Conservation (phyloP, 2,797 vertebrate genomes). For the Chelmon rostratus region DNA sequence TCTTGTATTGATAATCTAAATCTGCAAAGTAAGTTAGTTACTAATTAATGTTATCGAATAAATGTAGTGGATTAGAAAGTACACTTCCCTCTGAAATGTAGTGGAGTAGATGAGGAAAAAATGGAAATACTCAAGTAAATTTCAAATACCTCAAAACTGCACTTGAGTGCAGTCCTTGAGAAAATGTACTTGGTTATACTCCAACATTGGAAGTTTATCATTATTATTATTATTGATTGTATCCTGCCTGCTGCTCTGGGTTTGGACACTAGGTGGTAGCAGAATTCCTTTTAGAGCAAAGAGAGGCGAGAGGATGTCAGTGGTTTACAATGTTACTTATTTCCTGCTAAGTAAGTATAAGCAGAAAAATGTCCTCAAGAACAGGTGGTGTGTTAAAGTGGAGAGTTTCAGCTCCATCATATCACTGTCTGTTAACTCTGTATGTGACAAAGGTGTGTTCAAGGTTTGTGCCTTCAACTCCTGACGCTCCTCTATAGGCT, state of each 20-base stretch:
- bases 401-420: background rate
- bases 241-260: background rate
- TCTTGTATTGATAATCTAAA: background rate
- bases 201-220: background rate
- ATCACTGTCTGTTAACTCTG: background rate
- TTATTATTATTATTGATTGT: background rate
- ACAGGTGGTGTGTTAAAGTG: background rate
- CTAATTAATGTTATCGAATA: background rate
- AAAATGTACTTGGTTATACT: background rate
- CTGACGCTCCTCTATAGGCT: background rate
- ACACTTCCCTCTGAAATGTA: background rate
- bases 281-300: background rate
- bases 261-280: conserved; percentile 35
- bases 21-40: too few species aligned
- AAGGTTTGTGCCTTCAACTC: background rate
- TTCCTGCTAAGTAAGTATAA: too few species aligned
- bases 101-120: too few species aligned
- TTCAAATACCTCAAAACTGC: background rate
- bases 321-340: background rate
- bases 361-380: background rate
- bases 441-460: background rate
- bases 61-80: background rate
- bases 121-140: too few species aligned
- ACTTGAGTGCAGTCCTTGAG: background rate
- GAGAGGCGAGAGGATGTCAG: background rate